phyloP scores from a whole-genome alignment of 2,888 invertebrate genomes.

The Neoitamus cyanurus region DNA sequence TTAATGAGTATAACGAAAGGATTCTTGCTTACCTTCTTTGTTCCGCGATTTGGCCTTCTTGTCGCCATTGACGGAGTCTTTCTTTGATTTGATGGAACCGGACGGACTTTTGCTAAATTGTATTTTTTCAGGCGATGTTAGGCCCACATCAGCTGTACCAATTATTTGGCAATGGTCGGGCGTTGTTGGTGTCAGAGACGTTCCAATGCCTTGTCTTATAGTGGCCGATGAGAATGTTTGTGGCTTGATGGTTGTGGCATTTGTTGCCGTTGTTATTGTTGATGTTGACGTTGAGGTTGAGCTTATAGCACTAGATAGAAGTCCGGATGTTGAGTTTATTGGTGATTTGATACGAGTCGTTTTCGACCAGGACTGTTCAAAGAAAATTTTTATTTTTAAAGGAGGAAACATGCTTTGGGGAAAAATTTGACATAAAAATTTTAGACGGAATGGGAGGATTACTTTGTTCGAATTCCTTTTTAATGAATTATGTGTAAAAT shows the following conservation, averaged over 20 bases:
- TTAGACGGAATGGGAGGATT: not conserved
- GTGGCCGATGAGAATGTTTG: slow-evolving; percentile 63
- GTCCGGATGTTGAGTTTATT: slow-evolving; percentile 35
- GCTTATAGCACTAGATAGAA: not conserved
- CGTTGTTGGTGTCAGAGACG: slow-evolving; percentile 62
- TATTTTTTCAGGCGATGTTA: slow-evolving; percentile 62
- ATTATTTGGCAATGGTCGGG: slow-evolving; percentile 63
- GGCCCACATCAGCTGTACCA: slow-evolving; percentile 58
- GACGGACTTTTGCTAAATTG: slow-evolving; percentile 69
- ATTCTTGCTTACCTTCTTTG: slow-evolving; percentile 62
- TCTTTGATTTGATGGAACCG: slow-evolving; percentile 70
- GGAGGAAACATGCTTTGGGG: not conserved
- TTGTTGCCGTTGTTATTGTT: slow-evolving; percentile 56
- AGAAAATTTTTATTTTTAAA: not conserved
- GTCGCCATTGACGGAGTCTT: slow-evolving; percentile 65
- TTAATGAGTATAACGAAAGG: not conserved
- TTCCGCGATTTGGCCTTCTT: slow-evolving; percentile 64
- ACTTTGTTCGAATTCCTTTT: not conserved
- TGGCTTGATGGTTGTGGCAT: slow-evolving; percentile 57
- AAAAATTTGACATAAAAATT: too few species aligned
- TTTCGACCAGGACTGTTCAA: slow-evolving; percentile 59
- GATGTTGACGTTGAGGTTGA: slow-evolving; percentile 56
- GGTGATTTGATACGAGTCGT: slow-evolving; percentile 56
- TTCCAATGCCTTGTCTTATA: slow-evolving; percentile 65
- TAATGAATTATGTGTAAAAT: not conserved